Evolutionary conservation across 2,888 invertebrate species (phyloP).

Genomic region (Lithodes maja): DNA sequence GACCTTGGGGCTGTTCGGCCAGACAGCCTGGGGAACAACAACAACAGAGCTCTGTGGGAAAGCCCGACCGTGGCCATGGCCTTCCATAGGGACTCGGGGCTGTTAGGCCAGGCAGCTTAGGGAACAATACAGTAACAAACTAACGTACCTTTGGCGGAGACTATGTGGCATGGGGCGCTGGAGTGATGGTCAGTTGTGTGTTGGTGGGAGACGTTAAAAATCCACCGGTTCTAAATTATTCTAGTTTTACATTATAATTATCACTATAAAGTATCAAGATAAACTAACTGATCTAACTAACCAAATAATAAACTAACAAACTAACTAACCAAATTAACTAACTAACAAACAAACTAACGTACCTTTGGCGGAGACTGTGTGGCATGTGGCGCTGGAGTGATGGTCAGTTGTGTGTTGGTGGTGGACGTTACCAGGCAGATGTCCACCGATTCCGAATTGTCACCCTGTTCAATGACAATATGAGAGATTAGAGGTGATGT

Average conservation of each 20-base stretch:
- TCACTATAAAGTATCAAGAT: too few species aligned
- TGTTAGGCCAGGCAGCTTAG: too few species aligned
- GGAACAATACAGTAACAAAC: too few species aligned
- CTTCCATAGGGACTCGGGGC: too few species aligned
- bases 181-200: conserved; percentile 51
- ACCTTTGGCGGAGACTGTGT: conserved; percentile 45
- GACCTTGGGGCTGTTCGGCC: too few species aligned
- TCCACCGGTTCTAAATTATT: conserved; percentile 16
- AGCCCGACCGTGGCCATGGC: too few species aligned
- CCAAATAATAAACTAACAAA: too few species aligned
- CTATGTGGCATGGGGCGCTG: conserved; percentile 26
- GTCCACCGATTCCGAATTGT: conserved; percentile 19
- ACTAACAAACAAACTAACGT: not conserved
- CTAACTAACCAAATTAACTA: not conserved
- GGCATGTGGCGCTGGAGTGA: conserved; percentile 37
- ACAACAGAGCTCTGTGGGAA: too few species aligned
- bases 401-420: conserved; percentile 53
- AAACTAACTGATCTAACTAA: too few species aligned
- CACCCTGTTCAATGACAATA: not conserved
- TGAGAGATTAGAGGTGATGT: too few species aligned
- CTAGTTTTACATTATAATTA: too few species aligned
- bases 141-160: conserved; percentile 39
- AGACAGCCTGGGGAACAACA: too few species aligned
- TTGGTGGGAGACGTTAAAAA: conserved; percentile 50
- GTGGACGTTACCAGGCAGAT: conserved; percentile 50